Percentiles rank a stretch among this genome's conserved stretches.
Conservation (phyloP, 30 jellyfish, hydroid and myxozoan genomes). For the Aurelia aurita complex sp. Pacific region DNA sequence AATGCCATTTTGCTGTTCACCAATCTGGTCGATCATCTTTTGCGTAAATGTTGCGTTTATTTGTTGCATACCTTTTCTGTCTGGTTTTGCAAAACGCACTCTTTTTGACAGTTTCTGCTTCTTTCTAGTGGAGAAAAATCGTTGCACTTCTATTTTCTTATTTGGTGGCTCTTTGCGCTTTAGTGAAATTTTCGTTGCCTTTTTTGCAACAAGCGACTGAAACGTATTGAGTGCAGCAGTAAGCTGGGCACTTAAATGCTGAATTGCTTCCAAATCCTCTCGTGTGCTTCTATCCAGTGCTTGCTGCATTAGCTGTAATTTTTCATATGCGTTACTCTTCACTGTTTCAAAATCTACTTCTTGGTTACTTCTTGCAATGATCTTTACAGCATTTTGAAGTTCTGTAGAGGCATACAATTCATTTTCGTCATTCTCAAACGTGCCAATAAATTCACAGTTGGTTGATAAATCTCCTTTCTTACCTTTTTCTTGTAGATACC, state of each 20-base stretch:
- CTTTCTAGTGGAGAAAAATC: slow-evolving; percentile 5
- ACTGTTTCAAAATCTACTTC: not conserved
- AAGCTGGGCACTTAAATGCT: not conserved
- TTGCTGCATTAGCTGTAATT: not conserved
- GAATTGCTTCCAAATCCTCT: not conserved
- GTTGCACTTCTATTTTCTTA: not conserved
- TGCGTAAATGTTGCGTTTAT: not conserved
- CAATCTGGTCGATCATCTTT: not conserved
- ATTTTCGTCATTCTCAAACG: too few relatives aligned
- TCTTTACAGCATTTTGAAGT: too few relatives aligned
- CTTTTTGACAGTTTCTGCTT: not conserved
- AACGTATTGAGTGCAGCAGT: not conserved
- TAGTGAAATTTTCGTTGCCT: slow-evolving; percentile 2
- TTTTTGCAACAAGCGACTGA: not conserved
- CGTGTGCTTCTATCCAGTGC: slow-evolving; percentile 9
- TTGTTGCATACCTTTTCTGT: not conserved
- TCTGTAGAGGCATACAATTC: too few relatives aligned
- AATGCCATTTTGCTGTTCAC: not conserved
- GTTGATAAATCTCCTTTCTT: too few relatives aligned
- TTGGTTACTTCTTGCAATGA: not conserved
- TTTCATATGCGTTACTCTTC: not conserved
- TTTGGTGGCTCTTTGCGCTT: slow-evolving; percentile 4
- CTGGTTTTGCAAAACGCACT: not conserved
- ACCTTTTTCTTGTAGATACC: too few relatives aligned
- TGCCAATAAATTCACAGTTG: too few relatives aligned